Evolutionary conservation across 1,140 invertebrate genomes (phyloP), one percentile per base, ranked within the genome.

Genomic region (Pristionchus pacificus): DNA sequence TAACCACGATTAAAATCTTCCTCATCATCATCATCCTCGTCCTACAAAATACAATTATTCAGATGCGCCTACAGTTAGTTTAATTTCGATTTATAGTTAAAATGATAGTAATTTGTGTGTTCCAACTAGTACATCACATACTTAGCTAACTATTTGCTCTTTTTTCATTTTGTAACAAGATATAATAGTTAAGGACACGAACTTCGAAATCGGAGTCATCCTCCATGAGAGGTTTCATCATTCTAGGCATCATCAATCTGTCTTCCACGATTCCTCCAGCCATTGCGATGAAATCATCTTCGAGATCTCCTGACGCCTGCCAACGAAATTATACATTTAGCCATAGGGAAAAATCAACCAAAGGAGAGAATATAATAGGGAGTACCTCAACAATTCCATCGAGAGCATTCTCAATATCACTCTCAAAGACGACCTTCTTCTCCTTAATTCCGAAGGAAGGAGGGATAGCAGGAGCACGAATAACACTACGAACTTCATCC

Each of bases 311-410:
- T 0, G 91, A 88, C 28, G 94, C 88, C 60, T 91, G n/a, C n/a
- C n/a, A n/a, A n/a, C n/a, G n/a, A n/a, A n/a, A n/a, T n/a, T n/a
- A n/a, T n/a, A n/a, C n/a, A n/a, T n/a, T n/a, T n/a, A n/a, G n/a
- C n/a, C n/a, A n/a, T n/a, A n/a, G n/a, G n/a, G n/a, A n/a, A n/a
- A n/a, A n/a, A n/a, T n/a, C n/a, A n/a, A n/a, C n/a, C n/a, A n/a
- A n/a, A n/a, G n/a, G n/a, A n/a, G n/a, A n/a, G n/a, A n/a, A n/a
- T n/a, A n/a, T n/a, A n/a, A n/a, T n/a, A n/a, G n/a, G n/a, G n/a
- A n/a, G n/a, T n/a, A n/a, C n/a, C n/a, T n/a, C n/a, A n/a, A 88
- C 84, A 94, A 95, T 93, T 75, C 93, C 93, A 85, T 96, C 93
- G 84, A 97, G 87, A 1, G 92, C 27, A 61, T 93, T 61, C 92